Base-by-base conservation (phyloP, 2,797 vertebrate species). In the Chrysocyon brachyurus region DNA sequence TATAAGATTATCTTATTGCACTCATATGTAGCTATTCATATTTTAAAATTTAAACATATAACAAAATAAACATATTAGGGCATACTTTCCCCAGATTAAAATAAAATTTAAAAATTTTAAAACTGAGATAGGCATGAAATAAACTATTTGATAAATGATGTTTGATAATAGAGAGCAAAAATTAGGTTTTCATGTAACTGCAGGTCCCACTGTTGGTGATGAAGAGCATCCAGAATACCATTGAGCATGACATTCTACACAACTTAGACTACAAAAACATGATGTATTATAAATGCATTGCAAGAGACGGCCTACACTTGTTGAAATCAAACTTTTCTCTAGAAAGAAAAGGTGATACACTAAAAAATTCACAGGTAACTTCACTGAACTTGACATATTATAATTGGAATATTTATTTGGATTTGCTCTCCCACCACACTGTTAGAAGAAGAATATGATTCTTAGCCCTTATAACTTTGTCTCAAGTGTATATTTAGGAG, bases 241-340 rank as follows among this genome's bases (percentile, higher is more conserved):
- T 19, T 36, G 2, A 91, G 75, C 12, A 59, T 54, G 28, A 81
- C 16, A 36, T 56, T 54, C 14, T 59, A 24, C 68, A 81, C 15
- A 12, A 6, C 16, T 6, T 66, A 31, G 3, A 2, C 75, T 63
- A 73, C 12, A 57, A 84, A 87, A 2, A 52, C 28, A 63, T 57
- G 12, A 56, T 33, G 5, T 56, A 79, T 52, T 66, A 40, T 22
- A 90, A 78, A 87, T 33, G 3, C 54, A 57, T 70, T 46, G 9
- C 26, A 78, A 72, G 24, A 90, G 1, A 21, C 61, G 59, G 11
- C 56, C 33, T 66, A 59, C 1, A 14, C 12, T 61, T 90, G 8
- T 70, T 87, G 26, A 90, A 90, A 93, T 3, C 6, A 97, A 90
- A 87, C 6, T 86, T 75, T 2, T 90, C 31, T 78, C 33, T 56